phyloP scores from a whole-genome alignment of 2,113 vertebrate genomes.

The human region GRCh38 chr18:62230501-62231000 shows the following conservation, averaged over 20 bases:
- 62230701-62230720: neutral
- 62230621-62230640: conserved; percentile 5
- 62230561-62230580: neutral
- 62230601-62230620: neutral
- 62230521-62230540: neutral
- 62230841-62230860: neutral
- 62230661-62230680: neutral
- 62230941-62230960: neutral
- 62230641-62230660: neutral
- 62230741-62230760: neutral
- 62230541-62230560: neutral
- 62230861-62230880: neutral
- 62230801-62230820: neutral
- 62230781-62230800: neutral
- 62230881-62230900: neutral
- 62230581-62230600: neutral
- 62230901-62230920: neutral
- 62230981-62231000: neutral
- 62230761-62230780: neutral
- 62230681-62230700: neutral
- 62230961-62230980: neutral
- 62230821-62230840: neutral
- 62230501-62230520: neutral
- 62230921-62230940: neutral
- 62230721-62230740: neutral